Base-by-base conservation (phyloP, 2,797 vertebrate species). In the Enteromius mattozi region DNA sequence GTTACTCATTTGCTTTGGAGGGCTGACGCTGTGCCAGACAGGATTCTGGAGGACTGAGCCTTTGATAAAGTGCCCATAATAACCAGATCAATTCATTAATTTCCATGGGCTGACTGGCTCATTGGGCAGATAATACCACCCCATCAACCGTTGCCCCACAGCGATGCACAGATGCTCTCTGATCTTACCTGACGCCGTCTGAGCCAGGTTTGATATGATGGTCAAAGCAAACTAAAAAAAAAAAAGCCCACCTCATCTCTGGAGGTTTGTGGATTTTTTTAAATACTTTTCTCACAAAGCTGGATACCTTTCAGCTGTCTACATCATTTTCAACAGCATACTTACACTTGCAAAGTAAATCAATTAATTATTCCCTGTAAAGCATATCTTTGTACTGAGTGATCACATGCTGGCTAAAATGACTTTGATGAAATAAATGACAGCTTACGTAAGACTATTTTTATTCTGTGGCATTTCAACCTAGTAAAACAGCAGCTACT, bases 31-130 rank as follows among this genome's bases (percentile, higher is more conserved):
- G 56, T 65, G 56, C 59, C 71, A 82, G 71, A 56, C 72, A 69
- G 24, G n/a, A 51, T 77, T 83, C 17, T 75, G 69, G 68, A 87
- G 63, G 33, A 24, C 33, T 33, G 56, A 30, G n/a, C 3, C 4
- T 83, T 56, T 83, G 61, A 66, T 56, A 42, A 66, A 66, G 33
- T 54, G 47, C 82, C 24, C 42, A 45, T 83, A 83, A 78, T 83
- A 78, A 78, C 17, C 35, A 2, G 2, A 69, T 83, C 49, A 69
- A 45, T 83, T 78, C 49, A 69, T 78, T 68, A 12, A 16, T 49
- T 78, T 19, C 19, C 21, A 65, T 49, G 72, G 17, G 78, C 47
- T 35, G 17, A 40, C 63, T 70, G 47, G 35, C n/a, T 82, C 47
- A 83, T 61, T 84, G 78, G 78, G 42, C 65, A 21, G 70, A 72